These are phyloP conservation scores for Pelmatolapia mariae DNA, from an alignment of 2,113 vertebrate genomes.

Conservation along the genomic window DNA sequence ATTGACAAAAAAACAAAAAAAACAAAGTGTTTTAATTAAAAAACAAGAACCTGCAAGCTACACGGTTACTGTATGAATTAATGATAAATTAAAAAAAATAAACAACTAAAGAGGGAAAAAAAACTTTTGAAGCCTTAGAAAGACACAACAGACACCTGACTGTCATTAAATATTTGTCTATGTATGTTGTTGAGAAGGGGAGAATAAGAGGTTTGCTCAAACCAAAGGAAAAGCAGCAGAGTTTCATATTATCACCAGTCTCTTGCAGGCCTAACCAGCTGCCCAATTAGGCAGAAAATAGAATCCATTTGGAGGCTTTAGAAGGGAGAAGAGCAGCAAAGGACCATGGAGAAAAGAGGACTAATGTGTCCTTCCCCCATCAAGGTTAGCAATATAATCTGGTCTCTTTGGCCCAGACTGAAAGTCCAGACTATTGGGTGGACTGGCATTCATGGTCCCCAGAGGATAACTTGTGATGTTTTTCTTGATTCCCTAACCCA, in stretches of 20 bases:
- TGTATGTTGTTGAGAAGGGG: neutral
- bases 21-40: neutral
- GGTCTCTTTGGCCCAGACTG: neutral
- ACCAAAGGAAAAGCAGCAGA: neutral
- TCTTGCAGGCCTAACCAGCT: slow-evolving; percentile 39
- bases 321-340: neutral
- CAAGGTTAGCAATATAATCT: neutral
- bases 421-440: neutral
- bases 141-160: neutral
- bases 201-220: neutral
- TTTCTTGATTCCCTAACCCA: neutral
- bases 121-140: neutral
- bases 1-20: fast-evolving
- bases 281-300: slow-evolving; percentile 64
- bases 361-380: neutral
- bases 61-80: neutral
- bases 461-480: neutral
- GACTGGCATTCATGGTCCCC: neutral
- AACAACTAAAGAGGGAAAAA: neutral
- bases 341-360: neutral
- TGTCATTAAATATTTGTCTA: neutral
- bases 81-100: neutral
- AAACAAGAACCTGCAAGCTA: neutral
- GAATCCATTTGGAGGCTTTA: slow-evolving; percentile 48
- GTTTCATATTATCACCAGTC: neutral